Conservation (phyloP, 2,888 invertebrate species). For the Diploptera punctata region DNA sequence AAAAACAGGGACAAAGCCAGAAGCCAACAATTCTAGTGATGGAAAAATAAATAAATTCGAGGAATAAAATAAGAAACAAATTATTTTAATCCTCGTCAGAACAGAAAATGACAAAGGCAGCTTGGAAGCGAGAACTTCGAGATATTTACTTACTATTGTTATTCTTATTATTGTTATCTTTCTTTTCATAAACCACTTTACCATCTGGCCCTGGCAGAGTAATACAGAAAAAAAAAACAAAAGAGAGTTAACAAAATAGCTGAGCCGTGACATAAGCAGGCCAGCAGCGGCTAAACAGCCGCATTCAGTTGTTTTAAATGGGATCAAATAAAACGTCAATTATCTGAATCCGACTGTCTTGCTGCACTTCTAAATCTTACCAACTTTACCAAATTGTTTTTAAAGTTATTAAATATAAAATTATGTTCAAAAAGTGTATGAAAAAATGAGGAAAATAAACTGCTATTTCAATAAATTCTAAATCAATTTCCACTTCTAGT, state of each 20-base stretch:
- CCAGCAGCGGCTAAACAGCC: slow-evolving; percentile 17
- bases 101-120: slow-evolving; percentile 36
- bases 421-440: no score
- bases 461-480: no score
- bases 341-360: no score
- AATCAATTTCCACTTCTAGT: no score
- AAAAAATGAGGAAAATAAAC: no score
- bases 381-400: no score
- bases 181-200: slow-evolving; percentile 92
- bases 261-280: neutral
- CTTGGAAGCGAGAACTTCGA: slow-evolving; percentile 34
- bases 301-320: no score
- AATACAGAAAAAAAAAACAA: slow-evolving; percentile 35
- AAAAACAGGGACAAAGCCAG: slow-evolving; percentile 29
- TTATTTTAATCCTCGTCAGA: slow-evolving; percentile 11
- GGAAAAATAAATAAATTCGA: neutral
- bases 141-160: slow-evolving; percentile 78
- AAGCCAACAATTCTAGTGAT: slow-evolving; percentile 32
- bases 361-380: no score
- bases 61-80: slow-evolving; percentile 6
- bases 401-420: no score
- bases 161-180: slow-evolving; percentile 65
- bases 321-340: no score
- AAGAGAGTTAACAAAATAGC: slow-evolving; percentile 17
- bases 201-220: slow-evolving; percentile 82